phyloP scores from a whole-genome alignment of 2,113 vertebrate species.

The Paraplagusia blochii region DNA sequence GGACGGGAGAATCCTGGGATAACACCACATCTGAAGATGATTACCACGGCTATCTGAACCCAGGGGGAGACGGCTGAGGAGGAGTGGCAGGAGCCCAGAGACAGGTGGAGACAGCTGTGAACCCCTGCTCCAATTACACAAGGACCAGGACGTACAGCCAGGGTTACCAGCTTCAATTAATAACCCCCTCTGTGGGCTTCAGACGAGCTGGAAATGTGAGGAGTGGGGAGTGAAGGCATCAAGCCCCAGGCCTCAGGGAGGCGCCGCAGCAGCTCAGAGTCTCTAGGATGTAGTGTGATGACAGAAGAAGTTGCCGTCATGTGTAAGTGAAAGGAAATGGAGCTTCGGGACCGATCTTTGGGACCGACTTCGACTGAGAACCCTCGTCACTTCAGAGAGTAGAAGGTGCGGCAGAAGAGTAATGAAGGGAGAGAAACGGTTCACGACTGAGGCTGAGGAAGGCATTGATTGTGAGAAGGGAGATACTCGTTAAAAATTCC shows the following conservation, averaged over 20 bases:
- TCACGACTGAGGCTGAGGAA: constrained; percentile 32
- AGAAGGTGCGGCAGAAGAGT: constrained; percentile 12
- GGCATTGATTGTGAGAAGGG: constrained; percentile 42
- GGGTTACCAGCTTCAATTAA: constrained; percentile 47
- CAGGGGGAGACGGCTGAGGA: background rate
- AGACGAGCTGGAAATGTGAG: constrained; percentile 29
- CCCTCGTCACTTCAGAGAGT: constrained; percentile 29
- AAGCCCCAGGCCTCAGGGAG: constrained; percentile 20
- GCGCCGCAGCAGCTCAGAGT: constrained; percentile 26
- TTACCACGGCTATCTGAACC: constrained; percentile 19
- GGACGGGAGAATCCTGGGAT: background rate
- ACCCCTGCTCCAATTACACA: constrained; percentile 55
- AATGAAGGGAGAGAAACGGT: constrained; percentile 8
- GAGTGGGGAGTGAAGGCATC: constrained; percentile 19
- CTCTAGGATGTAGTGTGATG: constrained; percentile 36
- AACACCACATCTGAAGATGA: constrained; percentile 25
- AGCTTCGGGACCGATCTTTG: background rate
- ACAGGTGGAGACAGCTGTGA: no score
- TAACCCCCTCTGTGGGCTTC: constrained; percentile 25
- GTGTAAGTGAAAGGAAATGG: constrained; percentile 20
- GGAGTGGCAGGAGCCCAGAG: constrained; percentile 27
- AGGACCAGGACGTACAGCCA: constrained; percentile 17
- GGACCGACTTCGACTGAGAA: constrained; percentile 18
- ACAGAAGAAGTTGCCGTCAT: constrained; percentile 22
- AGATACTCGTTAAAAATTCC: constrained; percentile 47